Evolutionary conservation across 2,113 vertebrate species (phyloP).

Genomic region (Piaya cayana): DNA sequence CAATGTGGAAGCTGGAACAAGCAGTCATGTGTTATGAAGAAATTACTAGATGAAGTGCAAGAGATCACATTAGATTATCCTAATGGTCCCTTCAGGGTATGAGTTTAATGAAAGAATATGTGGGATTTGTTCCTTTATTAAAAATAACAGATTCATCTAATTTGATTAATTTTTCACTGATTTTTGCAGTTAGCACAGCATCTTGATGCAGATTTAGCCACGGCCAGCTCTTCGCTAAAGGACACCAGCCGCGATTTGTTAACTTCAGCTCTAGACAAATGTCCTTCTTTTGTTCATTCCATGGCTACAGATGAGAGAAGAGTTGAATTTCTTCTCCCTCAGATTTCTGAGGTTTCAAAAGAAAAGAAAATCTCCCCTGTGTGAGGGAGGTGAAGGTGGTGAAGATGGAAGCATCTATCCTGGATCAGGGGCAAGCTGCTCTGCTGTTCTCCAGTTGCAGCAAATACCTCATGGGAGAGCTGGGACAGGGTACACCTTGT

Average conservation of each 20-base stretch:
- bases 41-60: background rate
- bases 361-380: background rate
- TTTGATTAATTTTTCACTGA: background rate
- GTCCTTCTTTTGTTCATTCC: rapidly evolving
- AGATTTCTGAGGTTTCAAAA: no score
- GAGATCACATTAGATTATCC: background rate
- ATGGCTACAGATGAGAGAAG: background rate
- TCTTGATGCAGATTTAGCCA: background rate
- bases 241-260: background rate
- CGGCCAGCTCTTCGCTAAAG: background rate
- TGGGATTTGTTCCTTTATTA: background rate
- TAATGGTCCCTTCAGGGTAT: background rate
- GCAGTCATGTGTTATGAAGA: background rate
- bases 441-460: background rate
- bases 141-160: background rate
- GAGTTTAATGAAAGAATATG: background rate
- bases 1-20: background rate
- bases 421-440: rapidly evolving
- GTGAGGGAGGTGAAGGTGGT: rapidly evolving
- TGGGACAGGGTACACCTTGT: rapidly evolving
- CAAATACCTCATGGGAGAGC: rapidly evolving
- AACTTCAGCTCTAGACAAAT: background rate
- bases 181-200: background rate
- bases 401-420: background rate
- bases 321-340: no score